These are phyloP conservation scores for Megathymus violae DNA, from an alignment of 1,140 invertebrate genomes.

Conservation along the genomic window DNA sequence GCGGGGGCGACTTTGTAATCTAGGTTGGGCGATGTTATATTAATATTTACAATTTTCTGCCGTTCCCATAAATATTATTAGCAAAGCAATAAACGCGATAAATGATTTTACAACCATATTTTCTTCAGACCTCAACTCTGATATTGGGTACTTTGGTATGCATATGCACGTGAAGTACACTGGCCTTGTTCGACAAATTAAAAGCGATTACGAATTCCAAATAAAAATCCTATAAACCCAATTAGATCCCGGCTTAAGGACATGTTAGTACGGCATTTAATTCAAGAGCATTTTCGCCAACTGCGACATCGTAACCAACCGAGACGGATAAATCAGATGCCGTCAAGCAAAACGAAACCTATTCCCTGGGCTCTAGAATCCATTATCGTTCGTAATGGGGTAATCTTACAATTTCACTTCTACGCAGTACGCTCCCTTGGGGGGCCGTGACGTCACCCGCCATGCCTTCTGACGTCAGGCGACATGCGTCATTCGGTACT, in stretches of 20 bases:
- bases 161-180: too few relatives aligned
- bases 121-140: too few relatives aligned
- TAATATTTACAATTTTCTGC: too few relatives aligned
- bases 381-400: slow-evolving; percentile 34
- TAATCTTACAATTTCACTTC: slow-evolving; percentile 44
- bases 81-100: too few relatives aligned
- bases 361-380: slow-evolving; percentile 17
- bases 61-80: too few relatives aligned
- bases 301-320: slow-evolving; percentile 19
- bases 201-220: not conserved
- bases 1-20: too few relatives aligned
- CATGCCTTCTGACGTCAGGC: slow-evolving; percentile 50
- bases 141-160: too few relatives aligned
- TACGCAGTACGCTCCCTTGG: slow-evolving; percentile 49
- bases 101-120: too few relatives aligned
- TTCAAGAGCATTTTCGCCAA: slow-evolving; percentile 9
- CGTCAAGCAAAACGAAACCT: slow-evolving; percentile 27
- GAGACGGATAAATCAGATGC: slow-evolving; percentile 13
- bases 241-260: not conserved
- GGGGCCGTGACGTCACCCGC: slow-evolving; percentile 53
- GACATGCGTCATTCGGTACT: slow-evolving; percentile 37
- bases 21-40: too few relatives aligned
- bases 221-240: not conserved
- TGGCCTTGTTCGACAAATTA: too few relatives aligned
- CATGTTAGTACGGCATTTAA: not conserved